Base-by-base conservation (phyloP, 2,113 vertebrate genomes). In the Parotia lawesii region DNA sequence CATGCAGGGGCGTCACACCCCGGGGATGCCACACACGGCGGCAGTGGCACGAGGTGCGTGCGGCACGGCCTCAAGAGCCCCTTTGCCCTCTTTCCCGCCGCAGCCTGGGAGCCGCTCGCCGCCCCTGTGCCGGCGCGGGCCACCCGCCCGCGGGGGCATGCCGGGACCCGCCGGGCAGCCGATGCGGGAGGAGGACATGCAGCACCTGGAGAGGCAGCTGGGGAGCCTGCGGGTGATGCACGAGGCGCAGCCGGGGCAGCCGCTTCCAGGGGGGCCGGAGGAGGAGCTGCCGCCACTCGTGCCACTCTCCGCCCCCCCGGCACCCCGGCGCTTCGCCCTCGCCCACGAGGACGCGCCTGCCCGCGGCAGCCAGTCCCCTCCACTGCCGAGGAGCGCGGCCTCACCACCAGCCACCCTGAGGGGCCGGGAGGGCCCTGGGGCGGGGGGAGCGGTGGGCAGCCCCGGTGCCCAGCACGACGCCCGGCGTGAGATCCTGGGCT, bases 141-240 rank as follows among this genome's bases (percentile, higher is more conserved):
- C 98, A 61, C 97, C 97, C 9, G 53, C 96, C 73, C 97, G 97
- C 95, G 97, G 98, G 93, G 99, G 97, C 96, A 98, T 98, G 73
- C 97, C 98, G 94, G 98, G 98, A 89, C 98, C 98, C 64, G 98
- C 99, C 47, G 98, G 99, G 65, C 99, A 99, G 91, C 98, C 98
- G 79, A 98, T 99, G 99, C 98, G 98, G 9, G 99, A 99, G 94
- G 97, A 97, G 12, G 99, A 99, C 88, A 94, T 99, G 67, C 97
- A 98, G 88, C 98, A 97, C 80, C 98, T 99, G 85, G 99, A 99
- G 96, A 98, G 98, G 98, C 99, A 98, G 96, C 99, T 99, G 67
- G 99, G 99, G 95, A 99, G 99, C 96, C 98, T 99, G 70, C 99
- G 98, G 90, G 99, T 99, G 80, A 97, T 99, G 98, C 98, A 98